Evolutionary conservation across 2,113 vertebrate genomes (phyloP).

Genomic region (Brienomyrus brachyistius): DNA sequence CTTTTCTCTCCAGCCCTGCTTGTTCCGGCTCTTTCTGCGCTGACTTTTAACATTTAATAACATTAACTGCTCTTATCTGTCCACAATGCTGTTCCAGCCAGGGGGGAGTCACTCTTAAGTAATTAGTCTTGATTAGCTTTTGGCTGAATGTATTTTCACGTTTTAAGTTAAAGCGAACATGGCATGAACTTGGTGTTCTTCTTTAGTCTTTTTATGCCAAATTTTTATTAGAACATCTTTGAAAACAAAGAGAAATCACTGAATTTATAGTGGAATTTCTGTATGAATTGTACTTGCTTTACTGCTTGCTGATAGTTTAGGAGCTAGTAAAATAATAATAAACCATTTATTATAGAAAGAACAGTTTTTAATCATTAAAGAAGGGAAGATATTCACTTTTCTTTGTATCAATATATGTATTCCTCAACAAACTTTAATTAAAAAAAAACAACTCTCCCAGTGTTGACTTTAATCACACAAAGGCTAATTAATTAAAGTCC

Average conservation of each 20-base stretch:
- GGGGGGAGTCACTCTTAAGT: neutral
- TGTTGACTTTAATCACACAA: neutral
- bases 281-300: neutral
- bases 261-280: neutral
- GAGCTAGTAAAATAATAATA: neutral
- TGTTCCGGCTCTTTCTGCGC: neutral
- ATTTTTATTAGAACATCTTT: neutral
- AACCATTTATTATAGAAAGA: neutral
- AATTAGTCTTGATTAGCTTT: neutral
- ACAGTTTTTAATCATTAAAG: neutral
- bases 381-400: neutral
- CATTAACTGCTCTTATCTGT: neutral
- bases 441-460: neutral
- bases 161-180: neutral
- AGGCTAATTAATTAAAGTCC: neutral
- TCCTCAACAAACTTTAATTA: constrained; percentile 2
- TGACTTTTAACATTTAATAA: neutral
- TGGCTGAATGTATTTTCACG: neutral
- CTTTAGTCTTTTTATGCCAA: neutral
- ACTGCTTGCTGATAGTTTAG: neutral
- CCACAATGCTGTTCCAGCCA: neutral
- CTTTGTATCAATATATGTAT: neutral
- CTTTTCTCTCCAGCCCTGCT: neutral
- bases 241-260: neutral
- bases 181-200: neutral